Percentiles rank a stretch among this genome's conserved stretches.
Conservation (phyloP, 2,797 vertebrate species). For the Ciconia nigra region DNA sequence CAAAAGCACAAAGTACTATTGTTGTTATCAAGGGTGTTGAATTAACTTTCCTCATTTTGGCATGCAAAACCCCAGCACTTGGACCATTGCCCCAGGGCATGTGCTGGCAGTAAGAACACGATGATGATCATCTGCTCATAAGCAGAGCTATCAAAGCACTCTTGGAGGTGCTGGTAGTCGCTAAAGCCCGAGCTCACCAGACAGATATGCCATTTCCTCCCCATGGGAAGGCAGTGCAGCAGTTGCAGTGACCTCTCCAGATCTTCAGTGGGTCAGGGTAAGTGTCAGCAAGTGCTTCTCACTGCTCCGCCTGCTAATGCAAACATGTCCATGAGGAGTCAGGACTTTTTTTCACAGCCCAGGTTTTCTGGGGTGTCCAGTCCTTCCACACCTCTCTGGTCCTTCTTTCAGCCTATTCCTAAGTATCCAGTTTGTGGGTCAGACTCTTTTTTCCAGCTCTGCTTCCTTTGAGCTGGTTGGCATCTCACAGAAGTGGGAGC, state of each 20-base stretch:
- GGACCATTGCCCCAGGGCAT: conserved; percentile 5
- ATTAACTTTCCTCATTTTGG: conserved; percentile 60
- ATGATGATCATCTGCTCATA: background rate
- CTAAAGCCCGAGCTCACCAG: background rate
- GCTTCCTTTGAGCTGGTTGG: background rate
- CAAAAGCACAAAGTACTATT: conserved; percentile 49
- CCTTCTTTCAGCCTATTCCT: background rate
- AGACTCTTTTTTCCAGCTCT: background rate
- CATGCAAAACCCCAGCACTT: conserved; percentile 20
- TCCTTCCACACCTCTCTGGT: background rate
- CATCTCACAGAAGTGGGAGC: background rate
- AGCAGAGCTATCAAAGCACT: background rate
- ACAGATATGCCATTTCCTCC: background rate
- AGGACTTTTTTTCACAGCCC: background rate
- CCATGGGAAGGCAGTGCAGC: background rate
- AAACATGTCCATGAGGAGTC: background rate
- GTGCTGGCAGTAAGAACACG: conserved; percentile 8
- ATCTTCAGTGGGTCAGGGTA: background rate
- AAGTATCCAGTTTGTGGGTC: rapidly evolving
- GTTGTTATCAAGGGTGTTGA: conserved; percentile 61
- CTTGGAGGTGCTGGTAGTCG: background rate
- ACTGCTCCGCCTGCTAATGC: background rate
- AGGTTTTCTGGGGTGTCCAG: background rate
- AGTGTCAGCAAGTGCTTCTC: background rate
- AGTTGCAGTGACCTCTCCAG: background rate